Percentiles rank a stretch among this genome's conserved stretches.
Conservation (phyloP, 2,888 invertebrate species). For the Nemotelus nigrinus region DNA sequence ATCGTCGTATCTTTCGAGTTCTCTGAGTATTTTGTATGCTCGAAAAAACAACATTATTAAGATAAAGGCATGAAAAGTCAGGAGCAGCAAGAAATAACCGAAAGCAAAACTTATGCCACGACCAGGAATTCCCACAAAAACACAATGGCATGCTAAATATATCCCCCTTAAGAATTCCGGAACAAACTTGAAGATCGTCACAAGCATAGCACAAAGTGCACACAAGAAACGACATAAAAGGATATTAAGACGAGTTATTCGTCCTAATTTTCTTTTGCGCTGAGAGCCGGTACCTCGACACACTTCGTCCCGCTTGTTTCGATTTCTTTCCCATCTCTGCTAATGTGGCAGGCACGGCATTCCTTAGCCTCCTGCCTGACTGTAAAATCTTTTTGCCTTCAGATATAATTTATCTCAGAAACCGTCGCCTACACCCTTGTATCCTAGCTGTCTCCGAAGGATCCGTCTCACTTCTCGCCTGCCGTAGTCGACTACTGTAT, state of each 20-base stretch:
- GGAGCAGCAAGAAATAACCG: background rate
- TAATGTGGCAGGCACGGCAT: no score
- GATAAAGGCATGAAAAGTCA: background rate
- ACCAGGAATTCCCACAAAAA: background rate
- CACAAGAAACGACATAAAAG: constrained; percentile 44
- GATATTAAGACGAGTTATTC: constrained; percentile 47
- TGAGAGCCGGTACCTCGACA: background rate
- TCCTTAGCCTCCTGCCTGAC: background rate
- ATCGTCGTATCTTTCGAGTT: background rate
- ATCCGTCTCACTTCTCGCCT: background rate
- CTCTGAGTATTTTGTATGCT: constrained; percentile 4
- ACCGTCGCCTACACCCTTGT: background rate
- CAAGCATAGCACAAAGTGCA: constrained; percentile 28
- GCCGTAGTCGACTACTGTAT: background rate
- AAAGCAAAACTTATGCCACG: background rate
- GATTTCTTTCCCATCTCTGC: background rate
- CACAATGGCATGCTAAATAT: background rate
- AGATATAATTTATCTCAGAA: background rate
- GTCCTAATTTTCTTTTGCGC: constrained; percentile 45
- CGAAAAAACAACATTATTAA: background rate
- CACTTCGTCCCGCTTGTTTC: background rate
- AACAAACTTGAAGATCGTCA: constrained; percentile 20
- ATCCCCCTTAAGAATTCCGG: constrained; percentile 9
- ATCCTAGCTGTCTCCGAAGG: background rate
- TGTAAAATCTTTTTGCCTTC: background rate